Base-by-base conservation (phyloP, 2,888 invertebrate genomes). In the Diaprepes abbreviatus region DNA sequence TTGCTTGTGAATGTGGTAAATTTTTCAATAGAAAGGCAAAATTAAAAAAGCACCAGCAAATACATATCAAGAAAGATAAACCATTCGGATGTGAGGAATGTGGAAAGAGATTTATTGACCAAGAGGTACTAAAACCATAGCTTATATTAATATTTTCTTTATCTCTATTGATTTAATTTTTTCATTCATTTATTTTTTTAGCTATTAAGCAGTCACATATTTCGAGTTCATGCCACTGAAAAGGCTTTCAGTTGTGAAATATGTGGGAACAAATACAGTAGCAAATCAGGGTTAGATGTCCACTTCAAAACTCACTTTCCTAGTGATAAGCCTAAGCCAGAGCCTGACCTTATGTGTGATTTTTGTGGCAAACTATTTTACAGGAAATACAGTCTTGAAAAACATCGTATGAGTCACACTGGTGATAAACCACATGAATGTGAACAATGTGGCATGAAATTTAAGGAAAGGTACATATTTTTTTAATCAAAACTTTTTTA, bases 1-100 rank as follows among this genome's bases (percentile, higher is more conserved):
- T 71, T 67, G 52, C 58, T 33, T 71, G 71, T 43, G 66, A 66
- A n/a, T 71, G 71, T 58, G 71, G 71, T 12, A 71, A 71, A 33
- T 62, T 48, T 38, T 71, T 71, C 12, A 62, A 71, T 45, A 48
- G 66, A 12, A 62, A 54, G 16, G 48, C 71, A 3, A 71, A 71
- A 24, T 36, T 71, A n/a, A 66, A 43, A 19, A 71, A 63, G 24
- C 71, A 71, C 45, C 63, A 71, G 35, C 28, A 63, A 54, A 63
- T 58, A 16, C 71, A 71, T 64, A 14, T 64, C 4, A 66, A 66
- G 21, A 71, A 66, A 16, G 71, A 66, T 1, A 66, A 55, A 28
- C 66, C 66, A 31, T 71, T 71, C 48, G 54, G 28, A 10, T 71
- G 71, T 33, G 35, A 67, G 7, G 16, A 33, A 10, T 71, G 71